These are phyloP conservation scores for Fukomys damarensis DNA, from an alignment of 2,113 vertebrate species.

Conservation along the genomic window DNA sequence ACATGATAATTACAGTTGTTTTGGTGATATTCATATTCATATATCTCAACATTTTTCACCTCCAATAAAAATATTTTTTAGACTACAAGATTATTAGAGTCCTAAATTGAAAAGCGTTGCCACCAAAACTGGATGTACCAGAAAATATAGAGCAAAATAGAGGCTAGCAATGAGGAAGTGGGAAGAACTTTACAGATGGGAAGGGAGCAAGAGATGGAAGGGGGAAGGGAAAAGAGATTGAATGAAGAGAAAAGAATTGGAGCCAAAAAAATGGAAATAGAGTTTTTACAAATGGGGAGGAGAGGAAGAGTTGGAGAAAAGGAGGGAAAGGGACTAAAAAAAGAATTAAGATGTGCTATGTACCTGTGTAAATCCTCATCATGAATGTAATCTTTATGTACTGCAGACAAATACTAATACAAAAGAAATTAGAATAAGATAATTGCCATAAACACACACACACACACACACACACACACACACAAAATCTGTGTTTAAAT, in stretches of 20 bases:
- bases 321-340: not conserved
- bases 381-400: not conserved
- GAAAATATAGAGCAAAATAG: not conserved
- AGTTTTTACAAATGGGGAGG: not conserved
- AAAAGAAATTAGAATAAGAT: not conserved
- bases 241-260: not conserved
- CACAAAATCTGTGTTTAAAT: not conserved
- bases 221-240: not conserved
- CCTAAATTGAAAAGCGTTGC: not conserved
- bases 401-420: not conserved
- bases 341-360: not conserved
- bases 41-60: not conserved
- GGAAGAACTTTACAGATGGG: not conserved
- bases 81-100: not conserved
- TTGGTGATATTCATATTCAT: not conserved
- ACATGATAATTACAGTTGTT: not conserved
- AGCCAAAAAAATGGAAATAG: not conserved
- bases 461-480: no score
- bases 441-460: no score
- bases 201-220: not conserved
- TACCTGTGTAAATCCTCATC: not conserved
- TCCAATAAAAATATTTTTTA: not conserved
- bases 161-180: not conserved
- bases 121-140: not conserved
- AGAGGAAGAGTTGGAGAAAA: not conserved